Base-by-base conservation (phyloP, 2,888 invertebrate species). In the Catocala nupta region DNA sequence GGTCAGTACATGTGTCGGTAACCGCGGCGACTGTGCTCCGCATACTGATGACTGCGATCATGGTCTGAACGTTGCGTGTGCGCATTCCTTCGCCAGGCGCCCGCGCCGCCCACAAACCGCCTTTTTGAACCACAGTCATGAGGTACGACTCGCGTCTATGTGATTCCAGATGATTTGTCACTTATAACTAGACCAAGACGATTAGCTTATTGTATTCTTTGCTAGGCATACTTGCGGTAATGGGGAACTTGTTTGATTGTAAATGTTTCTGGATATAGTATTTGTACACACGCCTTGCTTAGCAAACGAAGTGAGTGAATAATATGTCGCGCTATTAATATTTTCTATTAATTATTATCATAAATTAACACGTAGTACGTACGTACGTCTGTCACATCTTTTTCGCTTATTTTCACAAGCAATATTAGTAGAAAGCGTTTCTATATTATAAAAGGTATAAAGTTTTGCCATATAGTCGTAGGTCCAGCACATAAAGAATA, bases 1-100 rank as follows among this genome's bases (percentile, higher is more conserved):
- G 77, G 78, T 81, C 80, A 67, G 78, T 86, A 91, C 91, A 90
- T 84, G 87, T 90, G 91, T 90, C 81, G 84, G 90, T 86, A 87
- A 84, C 88, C 84, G 85, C 81, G 71, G 65, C 70, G 73, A 72
- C 77, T 86, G 87, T 86, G 91, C 76, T 78, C 75, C 70, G 93
- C 90, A 93, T 93, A 90, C 87, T 90, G 90, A 93, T 77, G 60
- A 71, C 65, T 62, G 63, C 64, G 66, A 69, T 92, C 86, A 78
- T 80, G 81, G 78, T 80, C 72, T 77, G 80, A 81, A 82, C 86
- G 81, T 84, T 87, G 88, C 85, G 83, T 84, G 90, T 85, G 86
- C 87, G 86, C 93, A 93, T 93, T 92, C 92, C 90, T 75, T 53
- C 16, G 70, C 60, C 48, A 67, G 59, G 55, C 64, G 62, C 25